phyloP scores from a whole-genome alignment of 2,888 invertebrate species.

The Adela reaumurella region DNA sequence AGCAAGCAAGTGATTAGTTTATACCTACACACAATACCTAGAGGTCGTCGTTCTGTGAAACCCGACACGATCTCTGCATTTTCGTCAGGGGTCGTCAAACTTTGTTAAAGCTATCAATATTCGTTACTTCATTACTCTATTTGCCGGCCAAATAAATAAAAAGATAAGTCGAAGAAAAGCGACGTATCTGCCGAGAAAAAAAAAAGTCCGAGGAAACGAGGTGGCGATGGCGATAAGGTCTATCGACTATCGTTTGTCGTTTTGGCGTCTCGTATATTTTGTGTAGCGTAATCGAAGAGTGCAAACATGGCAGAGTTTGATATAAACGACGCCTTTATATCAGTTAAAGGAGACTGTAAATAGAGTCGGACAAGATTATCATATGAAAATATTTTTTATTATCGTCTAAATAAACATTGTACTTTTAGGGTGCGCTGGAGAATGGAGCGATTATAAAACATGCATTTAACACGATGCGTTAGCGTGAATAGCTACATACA shows the following conservation, averaged over 20 bases:
- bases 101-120: slow-evolving; percentile 23
- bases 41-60: too few species aligned
- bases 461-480: too few species aligned
- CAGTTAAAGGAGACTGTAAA: not conserved
- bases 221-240: slow-evolving; percentile 5
- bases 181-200: slow-evolving; percentile 25
- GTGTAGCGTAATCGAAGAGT: slow-evolving; percentile 5
- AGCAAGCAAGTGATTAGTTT: too few species aligned
- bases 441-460: not conserved
- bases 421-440: not conserved
- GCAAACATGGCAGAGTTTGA: not conserved
- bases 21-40: too few species aligned
- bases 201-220: slow-evolving; percentile 22
- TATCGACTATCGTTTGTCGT: too few species aligned
- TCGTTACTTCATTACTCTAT: slow-evolving; percentile 35
- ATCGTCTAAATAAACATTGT: slow-evolving; percentile 1
- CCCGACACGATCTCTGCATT: too few species aligned
- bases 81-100: not conserved
- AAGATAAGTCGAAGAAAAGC: slow-evolving; percentile 41
- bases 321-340: not conserved
- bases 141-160: slow-evolving; percentile 32
- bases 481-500: too few species aligned
- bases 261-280: slow-evolving; percentile 11
- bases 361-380: slow-evolving; percentile 1
- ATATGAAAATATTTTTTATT: slow-evolving; percentile 2